These are phyloP conservation scores for Anas capensis DNA, from an alignment of 2,797 vertebrate genomes.

Conservation along the genomic window DNA sequence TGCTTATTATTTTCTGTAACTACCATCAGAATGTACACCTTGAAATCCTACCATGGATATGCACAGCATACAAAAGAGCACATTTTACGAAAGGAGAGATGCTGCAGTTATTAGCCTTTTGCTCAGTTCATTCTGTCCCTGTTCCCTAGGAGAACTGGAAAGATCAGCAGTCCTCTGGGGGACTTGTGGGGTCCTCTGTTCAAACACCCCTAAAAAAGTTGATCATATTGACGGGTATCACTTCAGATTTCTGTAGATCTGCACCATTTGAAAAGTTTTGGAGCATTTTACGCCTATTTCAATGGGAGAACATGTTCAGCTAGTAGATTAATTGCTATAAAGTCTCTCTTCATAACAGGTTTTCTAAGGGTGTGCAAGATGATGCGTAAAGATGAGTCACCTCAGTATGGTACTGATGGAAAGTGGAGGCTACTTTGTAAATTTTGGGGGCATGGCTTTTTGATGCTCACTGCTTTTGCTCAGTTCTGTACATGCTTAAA, in stretches of 20 bases:
- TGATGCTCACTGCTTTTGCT: neutral
- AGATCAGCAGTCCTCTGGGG: neutral
- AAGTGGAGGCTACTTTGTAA: neutral
- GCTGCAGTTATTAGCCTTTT: fast-evolving
- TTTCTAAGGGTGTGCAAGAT: neutral
- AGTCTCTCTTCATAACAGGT: neutral
- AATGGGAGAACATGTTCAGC: neutral
- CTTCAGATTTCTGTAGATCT: neutral
- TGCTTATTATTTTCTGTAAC: neutral
- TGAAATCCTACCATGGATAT: neutral
- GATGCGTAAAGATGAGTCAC: neutral
- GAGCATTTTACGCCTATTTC: neutral
- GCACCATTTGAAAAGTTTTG: neutral
- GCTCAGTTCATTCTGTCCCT: neutral
- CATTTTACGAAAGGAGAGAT: neutral
- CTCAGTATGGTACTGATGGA: neutral
- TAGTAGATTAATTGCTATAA: neutral
- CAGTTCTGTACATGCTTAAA: neutral
- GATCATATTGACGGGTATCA: neutral
- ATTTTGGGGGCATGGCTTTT: neutral
- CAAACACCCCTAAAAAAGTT: neutral
- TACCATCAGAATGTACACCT: neutral
- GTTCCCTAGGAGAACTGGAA: neutral
- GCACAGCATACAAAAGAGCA: neutral
- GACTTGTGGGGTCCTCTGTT: neutral